Conservation (phyloP, 2,888 invertebrate species). For the Dorcus hopei region DNA sequence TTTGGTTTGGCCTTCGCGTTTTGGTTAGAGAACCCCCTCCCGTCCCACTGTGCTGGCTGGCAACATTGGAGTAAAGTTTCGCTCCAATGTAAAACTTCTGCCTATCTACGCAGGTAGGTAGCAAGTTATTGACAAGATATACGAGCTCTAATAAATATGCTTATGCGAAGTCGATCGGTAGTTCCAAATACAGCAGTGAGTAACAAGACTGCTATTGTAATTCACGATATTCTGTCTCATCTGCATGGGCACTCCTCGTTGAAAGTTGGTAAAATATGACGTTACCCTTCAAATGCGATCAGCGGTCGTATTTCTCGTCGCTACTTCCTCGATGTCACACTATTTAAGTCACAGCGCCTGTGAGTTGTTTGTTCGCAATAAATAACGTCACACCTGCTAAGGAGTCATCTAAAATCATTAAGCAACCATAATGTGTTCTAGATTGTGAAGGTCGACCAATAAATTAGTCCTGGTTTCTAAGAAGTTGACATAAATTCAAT, state of each 20-base stretch:
- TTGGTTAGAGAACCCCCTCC: no score
- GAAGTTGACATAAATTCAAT: no score
- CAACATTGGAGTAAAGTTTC: no score
- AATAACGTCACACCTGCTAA: background rate
- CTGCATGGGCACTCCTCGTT: background rate
- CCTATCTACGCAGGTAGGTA: no score
- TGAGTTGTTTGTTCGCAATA: background rate
- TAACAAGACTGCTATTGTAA: background rate
- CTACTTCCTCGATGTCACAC: background rate
- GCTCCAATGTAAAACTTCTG: no score
- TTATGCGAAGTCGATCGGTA: background rate
- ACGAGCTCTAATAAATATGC: background rate
- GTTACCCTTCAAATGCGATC: background rate
- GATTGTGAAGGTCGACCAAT: no score
- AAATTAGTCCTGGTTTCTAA: no score
- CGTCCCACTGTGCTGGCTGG: no score
- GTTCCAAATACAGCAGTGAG: slow-evolving; percentile 1
- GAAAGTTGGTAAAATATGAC: slow-evolving; percentile 1
- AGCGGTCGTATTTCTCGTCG: background rate
- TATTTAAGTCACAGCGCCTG: background rate
- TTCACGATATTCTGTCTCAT: background rate
- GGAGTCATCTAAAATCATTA: background rate
- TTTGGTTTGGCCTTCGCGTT: no score
- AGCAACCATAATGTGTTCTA: no score
- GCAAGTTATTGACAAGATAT: background rate